A percentile compares a stretch with the other conserved stretches of the same genome.
These are phyloP conservation scores for Platorchestia sp. DNA, from an alignment of 1,140 invertebrate genomes.

Conservation along the genomic window DNA sequence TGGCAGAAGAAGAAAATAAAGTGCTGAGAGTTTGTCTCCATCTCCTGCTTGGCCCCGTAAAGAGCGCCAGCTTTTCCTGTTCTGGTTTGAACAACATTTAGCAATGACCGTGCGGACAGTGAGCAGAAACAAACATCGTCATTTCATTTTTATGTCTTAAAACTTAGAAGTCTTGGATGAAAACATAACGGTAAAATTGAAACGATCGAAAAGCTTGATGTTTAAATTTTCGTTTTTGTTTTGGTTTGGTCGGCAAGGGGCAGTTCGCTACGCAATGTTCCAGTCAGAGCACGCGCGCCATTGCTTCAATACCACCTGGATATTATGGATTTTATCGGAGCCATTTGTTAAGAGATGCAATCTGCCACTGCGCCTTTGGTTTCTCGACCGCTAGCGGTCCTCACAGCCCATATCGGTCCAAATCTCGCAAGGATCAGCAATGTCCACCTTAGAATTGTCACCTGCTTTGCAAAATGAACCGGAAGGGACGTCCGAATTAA, in stretches of 20 bases:
- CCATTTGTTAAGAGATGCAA: conserved; percentile 40
- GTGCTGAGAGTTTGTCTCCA: background rate
- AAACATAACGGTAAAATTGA: background rate
- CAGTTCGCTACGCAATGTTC: background rate
- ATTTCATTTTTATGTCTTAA: background rate
- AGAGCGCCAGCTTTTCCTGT: too few species aligned
- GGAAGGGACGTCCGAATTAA: background rate
- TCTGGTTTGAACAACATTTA: background rate
- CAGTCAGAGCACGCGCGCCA: conserved; percentile 14
- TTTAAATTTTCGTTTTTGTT: background rate
- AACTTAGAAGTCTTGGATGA: background rate
- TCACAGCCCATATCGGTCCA: background rate
- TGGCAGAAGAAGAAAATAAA: background rate
- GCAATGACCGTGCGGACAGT: background rate
- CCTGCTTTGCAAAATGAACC: background rate
- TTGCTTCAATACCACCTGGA: conserved; percentile 37
- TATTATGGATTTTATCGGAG: conserved; percentile 48
- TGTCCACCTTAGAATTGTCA: background rate
- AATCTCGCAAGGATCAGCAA: background rate
- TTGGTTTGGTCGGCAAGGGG: background rate
- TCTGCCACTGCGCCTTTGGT: conserved; percentile 32
- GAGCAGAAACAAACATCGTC: background rate
- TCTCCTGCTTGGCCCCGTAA: background rate
- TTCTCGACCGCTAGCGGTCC: conserved; percentile 10
- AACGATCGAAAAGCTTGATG: background rate